Evolutionary conservation across 2,888 invertebrate species (phyloP).

Genomic region (Lepas anatifera): DNA sequence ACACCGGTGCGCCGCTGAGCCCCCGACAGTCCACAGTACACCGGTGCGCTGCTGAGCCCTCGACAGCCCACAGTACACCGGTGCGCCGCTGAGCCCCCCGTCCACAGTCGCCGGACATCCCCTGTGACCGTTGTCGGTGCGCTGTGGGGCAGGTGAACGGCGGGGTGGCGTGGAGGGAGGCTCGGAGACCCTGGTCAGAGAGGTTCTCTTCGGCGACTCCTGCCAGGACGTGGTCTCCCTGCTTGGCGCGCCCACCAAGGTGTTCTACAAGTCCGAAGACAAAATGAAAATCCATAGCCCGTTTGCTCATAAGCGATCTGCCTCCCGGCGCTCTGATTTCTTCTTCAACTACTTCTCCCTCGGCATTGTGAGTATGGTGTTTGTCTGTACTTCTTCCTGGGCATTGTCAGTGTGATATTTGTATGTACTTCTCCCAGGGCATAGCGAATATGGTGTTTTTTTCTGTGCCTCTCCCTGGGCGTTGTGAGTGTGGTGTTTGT

Average conservation of each 20-base stretch:
- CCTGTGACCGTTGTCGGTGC: conserved; percentile 11
- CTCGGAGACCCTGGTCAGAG: conserved; percentile 38
- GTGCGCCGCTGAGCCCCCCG: too few relatives aligned
- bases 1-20: too few relatives aligned
- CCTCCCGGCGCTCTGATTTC: conserved; percentile 79
- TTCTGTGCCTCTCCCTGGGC: too few relatives aligned
- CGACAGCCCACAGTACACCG: too few relatives aligned
- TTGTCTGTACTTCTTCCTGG: too few relatives aligned
- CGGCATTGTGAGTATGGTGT: conserved; percentile 79
- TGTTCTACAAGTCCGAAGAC: conserved; percentile 96
- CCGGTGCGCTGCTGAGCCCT: too few relatives aligned
- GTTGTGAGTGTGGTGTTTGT: too few relatives aligned
- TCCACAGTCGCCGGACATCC: too few relatives aligned
- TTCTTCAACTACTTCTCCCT: conserved; percentile 98
- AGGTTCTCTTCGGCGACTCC: conserved; percentile 69
- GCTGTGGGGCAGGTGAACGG: conserved; percentile 6
- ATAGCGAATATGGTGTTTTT: too few relatives aligned
- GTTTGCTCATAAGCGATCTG: conserved; percentile 61
- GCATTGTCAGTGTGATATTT: too few relatives aligned
- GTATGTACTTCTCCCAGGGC: too few relatives aligned
- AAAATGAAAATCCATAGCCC: conserved; percentile 97
- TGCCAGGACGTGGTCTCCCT: conserved; percentile 78
- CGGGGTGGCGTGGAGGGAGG: neutral
- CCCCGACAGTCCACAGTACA: too few relatives aligned
- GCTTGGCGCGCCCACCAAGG: conserved; percentile 79